Conservation (phyloP, 2,113 vertebrate species). For the Daboia siamensis region DNA sequence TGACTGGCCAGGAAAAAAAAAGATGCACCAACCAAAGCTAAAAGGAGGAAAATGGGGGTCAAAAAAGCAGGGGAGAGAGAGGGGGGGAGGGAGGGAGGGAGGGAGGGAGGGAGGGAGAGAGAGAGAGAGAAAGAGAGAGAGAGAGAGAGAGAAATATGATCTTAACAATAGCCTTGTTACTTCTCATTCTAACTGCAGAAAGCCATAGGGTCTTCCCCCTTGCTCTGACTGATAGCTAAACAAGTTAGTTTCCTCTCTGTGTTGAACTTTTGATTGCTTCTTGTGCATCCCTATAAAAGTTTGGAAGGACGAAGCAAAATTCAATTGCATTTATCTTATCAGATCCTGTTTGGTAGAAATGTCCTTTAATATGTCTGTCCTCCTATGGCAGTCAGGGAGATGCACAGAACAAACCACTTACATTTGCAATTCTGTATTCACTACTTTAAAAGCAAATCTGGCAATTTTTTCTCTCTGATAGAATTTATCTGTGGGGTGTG, state of each 20-base stretch:
- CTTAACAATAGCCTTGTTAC: background rate
- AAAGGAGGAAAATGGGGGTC: background rate
- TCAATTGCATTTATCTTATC: slow-evolving; percentile 33
- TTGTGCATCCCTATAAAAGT: slow-evolving; percentile 15
- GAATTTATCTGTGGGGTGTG: slow-evolving; percentile 50
- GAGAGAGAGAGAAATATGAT: background rate
- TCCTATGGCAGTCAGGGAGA: slow-evolving; percentile 15
- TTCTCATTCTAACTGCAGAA: background rate
- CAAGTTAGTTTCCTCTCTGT: background rate
- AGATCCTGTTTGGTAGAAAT: slow-evolving; percentile 17
- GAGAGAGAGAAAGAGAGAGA: background rate
- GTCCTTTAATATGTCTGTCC: slow-evolving; percentile 27
- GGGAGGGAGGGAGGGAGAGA: background rate
- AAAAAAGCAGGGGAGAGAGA: background rate
- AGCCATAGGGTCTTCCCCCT: background rate
- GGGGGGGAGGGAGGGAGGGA: background rate
- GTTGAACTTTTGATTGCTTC: slow-evolving; percentile 5
- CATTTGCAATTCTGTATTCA: slow-evolving; percentile 25
- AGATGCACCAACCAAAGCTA: background rate
- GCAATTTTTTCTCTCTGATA: slow-evolving; percentile 43
- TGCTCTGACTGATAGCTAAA: background rate
- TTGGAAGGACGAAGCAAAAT: slow-evolving; percentile 29
- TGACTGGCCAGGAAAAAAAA: background rate
- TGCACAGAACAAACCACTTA: slow-evolving; percentile 7
- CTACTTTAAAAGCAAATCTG: slow-evolving; percentile 26